phyloP scores from a whole-genome alignment of 2,113 vertebrate species.

The Pangasianodon hypophthalmus region DNA sequence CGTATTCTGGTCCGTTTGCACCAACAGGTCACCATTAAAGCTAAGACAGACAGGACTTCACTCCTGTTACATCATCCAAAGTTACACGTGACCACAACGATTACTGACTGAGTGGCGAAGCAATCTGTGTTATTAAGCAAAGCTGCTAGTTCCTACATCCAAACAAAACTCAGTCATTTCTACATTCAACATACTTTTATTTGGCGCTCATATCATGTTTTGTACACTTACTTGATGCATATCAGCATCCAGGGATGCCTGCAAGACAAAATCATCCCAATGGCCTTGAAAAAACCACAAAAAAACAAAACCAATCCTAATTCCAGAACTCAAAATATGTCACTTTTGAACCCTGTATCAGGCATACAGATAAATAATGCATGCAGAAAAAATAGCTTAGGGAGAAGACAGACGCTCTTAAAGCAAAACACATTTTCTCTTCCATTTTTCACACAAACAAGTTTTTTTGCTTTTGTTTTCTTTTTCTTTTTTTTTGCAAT shows the following conservation, averaged over 20 bases:
- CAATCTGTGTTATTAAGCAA: neutral
- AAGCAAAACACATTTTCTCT: neutral
- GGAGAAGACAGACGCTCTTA: neutral
- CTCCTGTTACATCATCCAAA: neutral
- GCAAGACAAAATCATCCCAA: neutral
- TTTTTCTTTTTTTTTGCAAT: neutral
- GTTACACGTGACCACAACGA: neutral
- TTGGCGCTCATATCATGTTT: neutral
- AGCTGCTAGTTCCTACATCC: conserved; percentile 26
- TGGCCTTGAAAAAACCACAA: too few relatives aligned
- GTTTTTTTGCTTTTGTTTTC: neutral
- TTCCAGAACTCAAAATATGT: neutral
- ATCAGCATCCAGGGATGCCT: neutral
- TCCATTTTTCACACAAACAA: neutral
- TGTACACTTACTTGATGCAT: neutral
- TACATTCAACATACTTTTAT: neutral
- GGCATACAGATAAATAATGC: neutral
- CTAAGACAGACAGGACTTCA: conserved; percentile 37
- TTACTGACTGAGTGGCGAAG: neutral
- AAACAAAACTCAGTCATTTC: neutral
- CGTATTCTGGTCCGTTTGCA: conserved; percentile 57
- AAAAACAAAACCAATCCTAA: neutral
- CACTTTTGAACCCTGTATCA: neutral
- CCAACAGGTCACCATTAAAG: conserved; percentile 3
- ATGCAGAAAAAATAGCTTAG: neutral